A percentile compares a stretch with the other conserved stretches of the same genome.
Evolutionary conservation across 2,888 invertebrate species (phyloP).

Genomic region (Chymomyza fuscimana): DNA sequence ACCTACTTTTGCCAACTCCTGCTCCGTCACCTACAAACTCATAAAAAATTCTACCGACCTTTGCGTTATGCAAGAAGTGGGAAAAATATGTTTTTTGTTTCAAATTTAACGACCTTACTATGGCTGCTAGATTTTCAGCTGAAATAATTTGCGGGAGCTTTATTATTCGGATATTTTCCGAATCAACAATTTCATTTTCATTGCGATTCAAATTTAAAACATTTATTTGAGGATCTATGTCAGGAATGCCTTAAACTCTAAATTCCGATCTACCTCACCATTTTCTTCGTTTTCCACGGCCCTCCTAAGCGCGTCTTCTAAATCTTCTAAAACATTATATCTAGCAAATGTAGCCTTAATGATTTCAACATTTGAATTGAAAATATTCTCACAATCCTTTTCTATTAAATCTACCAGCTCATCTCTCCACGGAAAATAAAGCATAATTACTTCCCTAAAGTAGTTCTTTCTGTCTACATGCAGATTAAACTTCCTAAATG

Average conservation of each 20-base stretch:
- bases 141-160: not conserved
- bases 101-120: not conserved
- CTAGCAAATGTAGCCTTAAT: not conserved
- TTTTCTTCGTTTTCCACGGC: not conserved
- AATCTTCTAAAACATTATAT: not conserved
- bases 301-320: no score
- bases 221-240: conserved; percentile 2
- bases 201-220: not conserved
- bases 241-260: not conserved
- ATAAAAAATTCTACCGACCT: not conserved
- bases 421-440: not conserved
- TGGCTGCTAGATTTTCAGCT: not conserved
- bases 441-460: not conserved
- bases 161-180: not conserved
- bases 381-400: not conserved
- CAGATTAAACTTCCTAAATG: not conserved
- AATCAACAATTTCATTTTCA: not conserved
- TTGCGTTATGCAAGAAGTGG: not conserved
- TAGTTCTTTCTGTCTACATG: conserved; percentile 1
- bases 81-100: conserved; percentile 5
- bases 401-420: not conserved
- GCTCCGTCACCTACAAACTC: no score
- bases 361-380: not conserved
- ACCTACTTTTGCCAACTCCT: conserved; percentile 30
- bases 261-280: not conserved